Conservation (phyloP, 2,797 vertebrate genomes). For the Eupleurogrammus muticus region DNA sequence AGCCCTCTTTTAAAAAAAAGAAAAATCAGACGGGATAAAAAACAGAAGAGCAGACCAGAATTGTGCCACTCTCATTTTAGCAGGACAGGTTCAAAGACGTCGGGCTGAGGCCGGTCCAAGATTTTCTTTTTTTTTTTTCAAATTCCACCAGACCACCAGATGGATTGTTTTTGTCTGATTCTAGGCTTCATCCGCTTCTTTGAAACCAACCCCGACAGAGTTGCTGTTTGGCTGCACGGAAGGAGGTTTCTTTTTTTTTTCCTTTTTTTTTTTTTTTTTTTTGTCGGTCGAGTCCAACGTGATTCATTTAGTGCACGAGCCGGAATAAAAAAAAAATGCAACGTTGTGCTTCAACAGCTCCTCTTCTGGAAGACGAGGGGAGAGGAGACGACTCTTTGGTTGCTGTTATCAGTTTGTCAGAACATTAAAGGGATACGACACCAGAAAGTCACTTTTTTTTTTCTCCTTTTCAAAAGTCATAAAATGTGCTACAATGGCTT, state of each 20-base stretch:
- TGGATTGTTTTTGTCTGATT: slow-evolving; percentile 50
- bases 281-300: slow-evolving; percentile 5
- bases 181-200: slow-evolving; percentile 24
- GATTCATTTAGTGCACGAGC: no score
- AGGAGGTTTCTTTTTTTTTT: slow-evolving; percentile 19
- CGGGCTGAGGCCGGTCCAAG: slow-evolving; percentile 40
- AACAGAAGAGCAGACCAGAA: slow-evolving; percentile 55
- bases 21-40: slow-evolving; percentile 44
- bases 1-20: slow-evolving; percentile 3
- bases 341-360: slow-evolving; percentile 50
- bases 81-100: slow-evolving; percentile 53
- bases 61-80: slow-evolving; percentile 55
- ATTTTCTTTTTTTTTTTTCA: slow-evolving; percentile 38
- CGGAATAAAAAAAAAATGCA: slow-evolving; percentile 34
- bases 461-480: slow-evolving; percentile 17
- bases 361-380: slow-evolving; percentile 26
- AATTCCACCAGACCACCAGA: slow-evolving; percentile 53
- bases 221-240: slow-evolving; percentile 24
- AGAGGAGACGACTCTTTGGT: slow-evolving; percentile 49
- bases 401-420: slow-evolving; percentile 24
- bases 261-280: slow-evolving; percentile 21
- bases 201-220: slow-evolving; percentile 34
- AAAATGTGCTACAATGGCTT: slow-evolving; percentile 3
- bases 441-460: background rate
- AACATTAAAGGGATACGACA: slow-evolving; percentile 39